These are phyloP conservation scores for Drosophila pseudoananassae DNA, from an alignment of 1,140 invertebrate genomes.

Conservation along the genomic window DNA sequence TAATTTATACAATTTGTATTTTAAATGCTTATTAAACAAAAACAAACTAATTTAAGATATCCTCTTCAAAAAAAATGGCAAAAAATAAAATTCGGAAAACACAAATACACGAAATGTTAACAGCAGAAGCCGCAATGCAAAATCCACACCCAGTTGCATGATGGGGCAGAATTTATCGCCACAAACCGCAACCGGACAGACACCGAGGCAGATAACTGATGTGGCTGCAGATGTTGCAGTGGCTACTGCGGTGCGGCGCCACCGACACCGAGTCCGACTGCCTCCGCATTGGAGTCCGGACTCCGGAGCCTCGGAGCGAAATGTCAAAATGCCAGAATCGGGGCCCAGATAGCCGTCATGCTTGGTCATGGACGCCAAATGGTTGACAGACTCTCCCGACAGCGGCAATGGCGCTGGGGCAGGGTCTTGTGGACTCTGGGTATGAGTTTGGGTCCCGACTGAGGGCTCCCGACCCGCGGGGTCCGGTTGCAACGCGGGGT, in stretches of 20 bases:
- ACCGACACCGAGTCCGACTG: conserved; percentile 32
- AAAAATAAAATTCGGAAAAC: neutral
- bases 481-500: conserved; percentile 7
- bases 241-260: conserved; percentile 60
- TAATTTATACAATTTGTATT: neutral
- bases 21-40: neutral
- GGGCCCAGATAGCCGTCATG: conserved; percentile 58
- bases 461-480: conserved; percentile 20
- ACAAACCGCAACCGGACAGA: conserved; percentile 51
- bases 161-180: conserved; percentile 32
- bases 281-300: conserved; percentile 1
- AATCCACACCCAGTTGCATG: conserved; percentile 42
- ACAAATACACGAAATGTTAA: conserved; percentile 10
- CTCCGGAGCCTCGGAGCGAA: conserved; percentile 44
- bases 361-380: conserved; percentile 81
- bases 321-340: conserved; percentile 56
- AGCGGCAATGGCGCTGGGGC: conserved; percentile 63
- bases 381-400: conserved; percentile 72
- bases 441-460: neutral
- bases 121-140: conserved; percentile 37
- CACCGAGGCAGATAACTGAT: conserved; percentile 21
- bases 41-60: neutral
- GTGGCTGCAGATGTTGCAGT: conserved; percentile 30
- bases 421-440: conserved; percentile 17
- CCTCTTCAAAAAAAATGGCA: neutral